These are phyloP conservation scores for Falco punctatus DNA, from an alignment of 2,113 vertebrate genomes.

Conservation along the genomic window DNA sequence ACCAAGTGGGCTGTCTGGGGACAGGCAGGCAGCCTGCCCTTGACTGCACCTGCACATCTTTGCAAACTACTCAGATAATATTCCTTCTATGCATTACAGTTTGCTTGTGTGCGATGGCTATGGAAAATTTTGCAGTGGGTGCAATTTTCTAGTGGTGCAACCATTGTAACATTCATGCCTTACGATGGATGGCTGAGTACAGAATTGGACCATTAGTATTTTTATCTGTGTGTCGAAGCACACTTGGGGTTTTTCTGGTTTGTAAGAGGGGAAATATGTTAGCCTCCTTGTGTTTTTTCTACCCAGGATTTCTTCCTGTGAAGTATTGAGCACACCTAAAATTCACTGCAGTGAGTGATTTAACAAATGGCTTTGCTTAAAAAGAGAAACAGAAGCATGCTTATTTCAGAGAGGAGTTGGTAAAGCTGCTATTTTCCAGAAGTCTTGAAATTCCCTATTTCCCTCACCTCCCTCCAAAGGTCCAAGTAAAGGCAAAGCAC, in stretches of 20 bases:
- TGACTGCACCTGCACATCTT: not conserved
- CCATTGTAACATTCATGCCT: accelerated
- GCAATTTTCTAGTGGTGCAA: not conserved
- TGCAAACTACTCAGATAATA: not conserved
- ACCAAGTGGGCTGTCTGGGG: accelerated
- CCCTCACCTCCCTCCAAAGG: not conserved
- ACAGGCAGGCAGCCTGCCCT: not conserved
- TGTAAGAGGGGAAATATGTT: not conserved
- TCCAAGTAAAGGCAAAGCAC: not conserved
- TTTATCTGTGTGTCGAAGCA: accelerated
- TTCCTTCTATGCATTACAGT: accelerated
- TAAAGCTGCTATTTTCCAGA: not conserved
- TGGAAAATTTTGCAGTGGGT: not conserved
- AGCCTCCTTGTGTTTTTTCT: not conserved
- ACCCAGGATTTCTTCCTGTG: not conserved
- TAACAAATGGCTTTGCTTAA: not conserved
- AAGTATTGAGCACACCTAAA: not conserved
- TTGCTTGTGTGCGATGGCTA: not conserved
- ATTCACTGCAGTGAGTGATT: not conserved
- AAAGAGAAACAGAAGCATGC: not conserved
- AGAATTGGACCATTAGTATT: not conserved
- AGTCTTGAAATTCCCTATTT: not conserved
- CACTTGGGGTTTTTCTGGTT: not conserved
- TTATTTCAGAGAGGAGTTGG: not conserved
- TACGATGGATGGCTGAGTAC: not conserved